These are phyloP conservation scores for Drosophila birchii DNA, from an alignment of 2,888 invertebrate species.

Conservation along the genomic window DNA sequence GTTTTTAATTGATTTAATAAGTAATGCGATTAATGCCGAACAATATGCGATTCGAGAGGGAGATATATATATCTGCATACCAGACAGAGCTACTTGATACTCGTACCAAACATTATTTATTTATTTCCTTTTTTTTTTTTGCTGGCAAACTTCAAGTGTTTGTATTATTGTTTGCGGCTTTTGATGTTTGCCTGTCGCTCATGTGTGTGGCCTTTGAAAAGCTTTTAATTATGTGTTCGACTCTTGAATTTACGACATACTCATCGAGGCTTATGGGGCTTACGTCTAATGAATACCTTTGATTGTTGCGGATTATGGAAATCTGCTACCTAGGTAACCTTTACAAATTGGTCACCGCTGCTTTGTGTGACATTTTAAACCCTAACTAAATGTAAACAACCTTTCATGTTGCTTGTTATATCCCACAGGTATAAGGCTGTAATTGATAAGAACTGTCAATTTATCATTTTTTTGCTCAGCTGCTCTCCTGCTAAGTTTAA, in stretches of 20 bases:
- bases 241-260: slow-evolving; percentile 67
- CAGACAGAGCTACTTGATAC: slow-evolving; percentile 27
- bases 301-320: slow-evolving; percentile 31
- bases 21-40: slow-evolving; percentile 75
- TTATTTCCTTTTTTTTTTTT: not conserved
- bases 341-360: slow-evolving; percentile 7
- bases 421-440: slow-evolving; percentile 49
- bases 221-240: slow-evolving; percentile 76
- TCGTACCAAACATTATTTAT: slow-evolving; percentile 1
- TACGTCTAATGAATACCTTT: slow-evolving; percentile 38
- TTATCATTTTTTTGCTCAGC: slow-evolving; percentile 56
- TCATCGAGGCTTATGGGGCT: slow-evolving; percentile 28
- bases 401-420: slow-evolving; percentile 3
- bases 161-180: slow-evolving; percentile 15
- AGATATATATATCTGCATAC: slow-evolving; percentile 16
- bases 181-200: not conserved
- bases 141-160: slow-evolving; percentile 9
- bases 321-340: slow-evolving; percentile 7
- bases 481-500: slow-evolving; percentile 30
- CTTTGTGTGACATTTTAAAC: slow-evolving; percentile 21
- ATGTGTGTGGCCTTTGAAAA: slow-evolving; percentile 61
- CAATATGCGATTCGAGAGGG: slow-evolving; percentile 42
- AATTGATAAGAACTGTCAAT: slow-evolving; percentile 76
- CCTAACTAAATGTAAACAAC: slow-evolving; percentile 48
- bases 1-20: slow-evolving; percentile 78